Evolutionary conservation across 2,888 invertebrate genomes (phyloP), one percentile per base, ranked within the genome.

Genomic region (Agonopterix alstromeriana): DNA sequence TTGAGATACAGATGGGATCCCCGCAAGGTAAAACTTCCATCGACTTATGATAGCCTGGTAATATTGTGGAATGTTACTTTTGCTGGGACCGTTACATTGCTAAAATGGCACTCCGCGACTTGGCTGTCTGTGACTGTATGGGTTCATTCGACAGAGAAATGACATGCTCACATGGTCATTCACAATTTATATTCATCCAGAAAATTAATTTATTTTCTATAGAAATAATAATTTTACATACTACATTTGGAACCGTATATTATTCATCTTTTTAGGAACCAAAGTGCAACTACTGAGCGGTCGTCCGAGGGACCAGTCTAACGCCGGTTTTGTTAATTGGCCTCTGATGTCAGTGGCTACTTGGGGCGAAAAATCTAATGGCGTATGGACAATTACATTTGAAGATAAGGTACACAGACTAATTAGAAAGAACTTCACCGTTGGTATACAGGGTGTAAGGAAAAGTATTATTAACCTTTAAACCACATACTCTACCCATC

Each of bases 311-410:
- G 97, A 98, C 70, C 73, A 77, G 12, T 95, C 96, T 0, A 69
- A 72, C 0, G 81, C 87, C 8, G 97, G 97, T 3, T 97, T 97
- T 70, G 69, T 78, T 8, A 90, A 93, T 61, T 98, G 98, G 98
- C 93, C 93, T 7, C 93, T 98, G 65, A 94, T 94, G 90, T 95
- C 97, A 0, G 95, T 97, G 0, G 96, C 95, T 60, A 94, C 94
- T 0, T 98, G 98, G 98, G 97, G 96, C 0, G 98, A 98, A 78
- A 79, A 91, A 52, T 93, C 96, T 0, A 68, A 70, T 8, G 97
- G 97, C 0, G 65, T 77, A 10, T 95, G 95, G 95, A 88, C 58
- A n/a, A 64, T 77, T 10, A 70, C 75, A 14, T 57, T 92, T 44
- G 60, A 73, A 42, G 92, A 92, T 61, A 66, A 73, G 67, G 91